Percentiles rank a stretch among this genome's conserved stretches.
Conservation (phyloP, 2,113 vertebrate species). For the Urocynchramus pylzowi region DNA sequence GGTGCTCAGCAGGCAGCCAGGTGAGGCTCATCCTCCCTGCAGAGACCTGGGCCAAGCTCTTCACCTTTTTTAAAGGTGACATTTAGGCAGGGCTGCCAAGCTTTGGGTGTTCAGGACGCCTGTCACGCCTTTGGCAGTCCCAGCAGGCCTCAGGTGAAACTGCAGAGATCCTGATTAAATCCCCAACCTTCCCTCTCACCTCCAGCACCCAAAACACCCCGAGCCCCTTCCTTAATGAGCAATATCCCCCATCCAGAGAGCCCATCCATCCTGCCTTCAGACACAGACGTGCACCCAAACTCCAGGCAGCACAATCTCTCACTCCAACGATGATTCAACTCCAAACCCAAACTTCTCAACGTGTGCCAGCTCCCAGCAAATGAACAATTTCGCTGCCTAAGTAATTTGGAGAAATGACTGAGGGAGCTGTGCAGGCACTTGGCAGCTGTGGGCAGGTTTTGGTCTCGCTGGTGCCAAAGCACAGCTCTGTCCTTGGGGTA, state of each 20-base stretch:
- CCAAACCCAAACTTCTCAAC: neutral
- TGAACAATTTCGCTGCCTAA: neutral
- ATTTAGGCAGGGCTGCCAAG: neutral
- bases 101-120: rapidly evolving
- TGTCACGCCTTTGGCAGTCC: neutral
- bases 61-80: neutral
- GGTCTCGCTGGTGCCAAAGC: neutral
- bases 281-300: rapidly evolving
- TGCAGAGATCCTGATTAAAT: neutral
- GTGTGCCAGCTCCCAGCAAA: neutral
- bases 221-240: neutral
- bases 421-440: neutral
- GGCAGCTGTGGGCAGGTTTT: neutral
- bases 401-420: neutral
- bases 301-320: neutral
- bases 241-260: neutral
- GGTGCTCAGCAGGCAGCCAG: neutral
- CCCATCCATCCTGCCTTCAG: neutral
- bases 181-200: neutral
- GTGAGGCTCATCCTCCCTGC: neutral
- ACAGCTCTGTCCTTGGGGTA: neutral
- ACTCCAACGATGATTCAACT: neutral
- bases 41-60: neutral
- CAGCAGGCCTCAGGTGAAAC: neutral
- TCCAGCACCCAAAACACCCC: neutral